Conservation (phyloP, 2,113 vertebrate species). For the Centrocercus urophasianus region DNA sequence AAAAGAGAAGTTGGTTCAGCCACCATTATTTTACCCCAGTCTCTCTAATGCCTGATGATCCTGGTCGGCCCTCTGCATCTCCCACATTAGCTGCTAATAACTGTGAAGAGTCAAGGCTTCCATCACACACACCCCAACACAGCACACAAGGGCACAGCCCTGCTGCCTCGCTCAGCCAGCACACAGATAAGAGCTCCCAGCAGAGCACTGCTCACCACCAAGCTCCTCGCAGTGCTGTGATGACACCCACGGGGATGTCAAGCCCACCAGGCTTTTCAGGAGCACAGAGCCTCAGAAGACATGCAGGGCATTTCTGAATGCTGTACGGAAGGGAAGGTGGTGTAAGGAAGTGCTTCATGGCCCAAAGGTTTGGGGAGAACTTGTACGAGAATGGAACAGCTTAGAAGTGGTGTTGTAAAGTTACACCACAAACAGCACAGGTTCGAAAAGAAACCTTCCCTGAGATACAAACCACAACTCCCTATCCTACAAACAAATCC, state of each 20-base stretch:
- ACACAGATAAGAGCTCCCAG: no score
- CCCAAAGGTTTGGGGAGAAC: not conserved
- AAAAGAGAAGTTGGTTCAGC: not conserved
- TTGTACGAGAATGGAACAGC: not conserved
- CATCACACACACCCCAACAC: not conserved
- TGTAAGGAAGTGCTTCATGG: not conserved
- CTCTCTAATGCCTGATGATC: not conserved
- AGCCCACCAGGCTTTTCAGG: no score
- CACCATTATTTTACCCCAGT: not conserved
- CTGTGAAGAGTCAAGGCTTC: not conserved
- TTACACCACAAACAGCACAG: not conserved
- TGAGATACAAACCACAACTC: not conserved
- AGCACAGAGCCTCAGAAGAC: no score
- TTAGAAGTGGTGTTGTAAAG: not conserved
- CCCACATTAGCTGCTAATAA: not conserved
- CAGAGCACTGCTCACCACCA: no score
- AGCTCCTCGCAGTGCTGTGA: no score
- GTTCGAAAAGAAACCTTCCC: not conserved
- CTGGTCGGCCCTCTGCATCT: not conserved
- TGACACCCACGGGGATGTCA: no score
- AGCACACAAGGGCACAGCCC: no score
- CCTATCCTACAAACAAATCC: not conserved
- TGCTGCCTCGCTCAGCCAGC: no score
- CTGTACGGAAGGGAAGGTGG: no score
- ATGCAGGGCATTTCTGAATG: no score